These are phyloP conservation scores for Dicranocentrus wangi DNA, from an alignment of 2,888 invertebrate species.

Conservation along the genomic window DNA sequence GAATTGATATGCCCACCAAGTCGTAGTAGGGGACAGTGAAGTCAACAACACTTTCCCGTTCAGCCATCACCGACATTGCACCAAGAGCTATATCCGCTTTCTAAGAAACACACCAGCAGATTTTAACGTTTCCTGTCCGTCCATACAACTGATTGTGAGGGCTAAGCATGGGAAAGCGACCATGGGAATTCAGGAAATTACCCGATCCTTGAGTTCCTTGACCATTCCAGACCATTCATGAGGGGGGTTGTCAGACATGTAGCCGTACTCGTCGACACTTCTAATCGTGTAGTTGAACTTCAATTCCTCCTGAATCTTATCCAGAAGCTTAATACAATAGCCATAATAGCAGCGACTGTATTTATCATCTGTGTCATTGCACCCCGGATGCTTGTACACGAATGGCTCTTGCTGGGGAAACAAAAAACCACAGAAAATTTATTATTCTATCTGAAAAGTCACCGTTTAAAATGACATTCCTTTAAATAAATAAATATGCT, in stretches of 20 bases:
- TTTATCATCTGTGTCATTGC: conserved; percentile 75
- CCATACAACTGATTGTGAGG: too few relatives aligned
- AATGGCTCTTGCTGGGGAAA: conserved; percentile 86
- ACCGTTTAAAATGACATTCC: background rate
- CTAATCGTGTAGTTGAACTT: conserved; percentile 91
- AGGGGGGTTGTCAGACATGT: conserved; percentile 86
- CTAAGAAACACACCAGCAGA: too few relatives aligned
- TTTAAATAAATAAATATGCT: too few relatives aligned
- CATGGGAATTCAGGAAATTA: too few relatives aligned
- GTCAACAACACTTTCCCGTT: conserved; percentile 94
- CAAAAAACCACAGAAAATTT: background rate
- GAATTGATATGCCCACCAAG: conserved; percentile 95
- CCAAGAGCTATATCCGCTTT: conserved; percentile 94
- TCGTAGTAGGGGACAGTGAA: conserved; percentile 99
- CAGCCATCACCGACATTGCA: conserved; percentile 95
- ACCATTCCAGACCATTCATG: conserved; percentile 89
- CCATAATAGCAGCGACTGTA: conserved; percentile 78
- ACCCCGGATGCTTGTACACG: conserved; percentile 80
- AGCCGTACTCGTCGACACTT: conserved; percentile 83
- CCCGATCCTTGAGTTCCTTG: conserved; percentile 85
- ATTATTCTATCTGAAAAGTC: background rate
- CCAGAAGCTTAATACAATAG: conserved; percentile 94
- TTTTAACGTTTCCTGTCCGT: too few relatives aligned
- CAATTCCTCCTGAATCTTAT: conserved; percentile 87
- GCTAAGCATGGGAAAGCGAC: too few relatives aligned